phyloP scores from a whole-genome alignment of 2,888 invertebrate species.

The Meghimatium bilineatum region DNA sequence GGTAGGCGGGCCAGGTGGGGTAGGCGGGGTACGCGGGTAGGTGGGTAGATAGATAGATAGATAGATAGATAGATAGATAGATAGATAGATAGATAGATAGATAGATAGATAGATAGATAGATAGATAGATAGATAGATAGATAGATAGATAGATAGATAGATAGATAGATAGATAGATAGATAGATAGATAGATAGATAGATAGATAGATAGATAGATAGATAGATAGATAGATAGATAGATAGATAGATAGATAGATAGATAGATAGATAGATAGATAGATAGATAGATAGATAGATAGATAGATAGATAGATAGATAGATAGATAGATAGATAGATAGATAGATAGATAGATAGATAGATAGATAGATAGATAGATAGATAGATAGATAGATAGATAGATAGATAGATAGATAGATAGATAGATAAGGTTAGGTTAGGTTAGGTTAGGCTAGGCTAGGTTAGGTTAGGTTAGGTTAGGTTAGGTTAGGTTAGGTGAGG shows the following conservation, averaged over 20 bases:
- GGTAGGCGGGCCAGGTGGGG: too few relatives aligned
- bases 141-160: too few relatives aligned
- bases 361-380: constrained; percentile 9
- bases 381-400: not conserved
- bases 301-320: not conserved
- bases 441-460: not conserved
- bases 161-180: too few relatives aligned
- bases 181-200: too few relatives aligned
- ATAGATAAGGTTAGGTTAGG: not conserved
- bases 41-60: too few relatives aligned
- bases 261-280: constrained; percentile 2
- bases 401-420: constrained; percentile 11
- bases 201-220: too few relatives aligned
- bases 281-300: not conserved
- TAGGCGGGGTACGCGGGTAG: too few relatives aligned
- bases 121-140: too few relatives aligned
- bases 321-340: not conserved
- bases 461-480: not conserved
- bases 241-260: constrained; percentile 13
- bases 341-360: not conserved
- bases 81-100: too few relatives aligned
- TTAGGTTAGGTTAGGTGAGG: not conserved
- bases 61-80: too few relatives aligned
- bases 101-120: too few relatives aligned
- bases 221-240: constrained; percentile 13